These are phyloP conservation scores for Platygyra sinensis DNA, from an alignment of 64 coral and sea anemone genomes.

Conservation along the genomic window DNA sequence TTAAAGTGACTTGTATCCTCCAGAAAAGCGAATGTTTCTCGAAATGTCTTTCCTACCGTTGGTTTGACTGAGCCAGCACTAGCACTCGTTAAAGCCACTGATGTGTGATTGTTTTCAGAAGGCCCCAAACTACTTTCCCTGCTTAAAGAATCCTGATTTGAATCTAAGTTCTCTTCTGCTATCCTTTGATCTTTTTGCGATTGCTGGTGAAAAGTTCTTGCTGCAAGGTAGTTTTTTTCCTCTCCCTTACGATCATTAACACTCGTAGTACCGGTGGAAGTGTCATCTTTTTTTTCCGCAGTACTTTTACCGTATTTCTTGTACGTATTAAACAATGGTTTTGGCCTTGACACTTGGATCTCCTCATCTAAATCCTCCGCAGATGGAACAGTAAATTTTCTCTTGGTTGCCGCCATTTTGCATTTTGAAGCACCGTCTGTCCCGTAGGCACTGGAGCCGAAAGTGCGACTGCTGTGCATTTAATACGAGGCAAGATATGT, in stretches of 20 bases:
- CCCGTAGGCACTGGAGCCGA: constrained; percentile 16
- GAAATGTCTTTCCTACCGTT: constrained; percentile 74
- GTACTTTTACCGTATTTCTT: constrained; percentile 11
- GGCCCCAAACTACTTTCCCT: neutral
- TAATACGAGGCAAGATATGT: no score
- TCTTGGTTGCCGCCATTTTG: constrained; percentile 46
- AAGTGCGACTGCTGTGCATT: neutral
- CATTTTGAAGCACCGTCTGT: constrained; percentile 42
- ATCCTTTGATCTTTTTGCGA: neutral
- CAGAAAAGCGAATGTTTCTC: constrained; percentile 95
- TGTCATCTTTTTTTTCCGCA: constrained; percentile 6
- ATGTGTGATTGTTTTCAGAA: neutral
- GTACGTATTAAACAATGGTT: constrained; percentile 42
- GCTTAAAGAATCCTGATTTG: neutral
- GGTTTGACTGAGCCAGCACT: neutral
- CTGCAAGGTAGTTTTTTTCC: neutral
- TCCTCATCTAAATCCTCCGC: constrained; percentile 72
- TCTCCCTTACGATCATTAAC: neutral
- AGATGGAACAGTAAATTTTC: constrained; percentile 69
- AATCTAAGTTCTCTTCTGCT: neutral
- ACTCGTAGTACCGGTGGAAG: neutral
- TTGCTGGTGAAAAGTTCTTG: neutral
- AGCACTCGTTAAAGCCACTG: neutral
- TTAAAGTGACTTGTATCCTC: constrained; percentile 91
- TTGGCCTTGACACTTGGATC: constrained; percentile 5